phyloP scores from a whole-genome alignment of 2,113 vertebrate genomes.

The Ochotona princeps region DNA sequence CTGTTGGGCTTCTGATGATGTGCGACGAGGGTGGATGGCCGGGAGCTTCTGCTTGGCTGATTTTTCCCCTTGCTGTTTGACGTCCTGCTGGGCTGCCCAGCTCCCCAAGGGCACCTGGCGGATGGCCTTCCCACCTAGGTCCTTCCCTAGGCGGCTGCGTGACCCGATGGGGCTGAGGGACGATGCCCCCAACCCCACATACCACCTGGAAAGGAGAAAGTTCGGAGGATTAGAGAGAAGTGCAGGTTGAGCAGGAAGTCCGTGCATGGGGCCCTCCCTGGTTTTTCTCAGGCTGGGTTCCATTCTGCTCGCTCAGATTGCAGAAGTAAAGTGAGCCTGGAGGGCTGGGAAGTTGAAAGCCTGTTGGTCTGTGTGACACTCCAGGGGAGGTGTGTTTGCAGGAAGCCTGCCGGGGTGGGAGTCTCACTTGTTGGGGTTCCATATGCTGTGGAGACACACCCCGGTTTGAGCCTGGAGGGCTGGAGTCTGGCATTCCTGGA shows the following conservation, averaged over 20 bases:
- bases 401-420: slow-evolving; percentile 26
- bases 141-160: no score
- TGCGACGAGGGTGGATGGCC: background rate
- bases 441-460: background rate
- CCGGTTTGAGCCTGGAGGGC: background rate
- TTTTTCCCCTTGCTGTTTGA: background rate
- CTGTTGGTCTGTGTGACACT: background rate
- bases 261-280: background rate
- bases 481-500: slow-evolving; percentile 16
- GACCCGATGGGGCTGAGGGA: no score
- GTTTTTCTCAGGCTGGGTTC: slow-evolving; percentile 37
- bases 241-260: background rate
- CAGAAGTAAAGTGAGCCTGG: background rate
- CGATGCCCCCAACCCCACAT: background rate
- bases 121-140: no score
- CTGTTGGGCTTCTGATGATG: background rate
- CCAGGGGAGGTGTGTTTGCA: background rate
- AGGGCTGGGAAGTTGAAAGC: background rate
- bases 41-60: background rate
- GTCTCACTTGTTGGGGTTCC: background rate
- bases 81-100: no score
- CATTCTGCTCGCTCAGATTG: background rate
- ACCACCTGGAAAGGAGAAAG: background rate
- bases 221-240: background rate
- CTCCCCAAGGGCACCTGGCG: no score